phyloP scores from a whole-genome alignment of 1,140 invertebrate species.

The Aricia agestis region DNA sequence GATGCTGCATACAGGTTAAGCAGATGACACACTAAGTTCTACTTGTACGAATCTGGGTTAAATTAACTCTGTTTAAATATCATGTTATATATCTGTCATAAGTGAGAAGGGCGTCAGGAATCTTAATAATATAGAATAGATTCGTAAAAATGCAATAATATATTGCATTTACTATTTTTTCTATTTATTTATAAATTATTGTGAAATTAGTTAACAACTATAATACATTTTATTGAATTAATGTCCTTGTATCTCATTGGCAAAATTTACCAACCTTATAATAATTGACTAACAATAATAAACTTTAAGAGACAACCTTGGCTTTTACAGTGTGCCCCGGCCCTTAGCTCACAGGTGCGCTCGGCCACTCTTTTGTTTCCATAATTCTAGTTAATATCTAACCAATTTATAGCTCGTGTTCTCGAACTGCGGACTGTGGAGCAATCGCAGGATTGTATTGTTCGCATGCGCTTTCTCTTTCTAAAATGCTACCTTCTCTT shows the following conservation, averaged over 20 bases:
- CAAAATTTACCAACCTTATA: too few relatives aligned
- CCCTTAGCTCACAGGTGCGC: constrained; percentile 30
- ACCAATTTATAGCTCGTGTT: constrained; percentile 30
- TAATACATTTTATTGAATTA: too few relatives aligned
- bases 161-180: too few relatives aligned
- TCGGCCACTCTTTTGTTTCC: constrained; percentile 36
- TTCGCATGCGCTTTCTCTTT: neutral
- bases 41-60: too few relatives aligned
- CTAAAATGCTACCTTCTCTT: neutral
- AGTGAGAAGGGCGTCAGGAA: too few relatives aligned
- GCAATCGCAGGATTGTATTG: constrained; percentile 6
- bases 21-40: constrained; percentile 13
- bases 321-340: constrained; percentile 6
- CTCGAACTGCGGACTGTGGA: neutral
- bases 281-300: neutral
- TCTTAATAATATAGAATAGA: too few relatives aligned
- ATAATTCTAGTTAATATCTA: constrained; percentile 39
- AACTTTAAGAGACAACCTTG: neutral
- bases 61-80: too few relatives aligned
- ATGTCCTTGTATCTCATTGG: too few relatives aligned
- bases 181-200: too few relatives aligned
- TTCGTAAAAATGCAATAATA: too few relatives aligned
- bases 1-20: constrained; percentile 37
- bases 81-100: too few relatives aligned
- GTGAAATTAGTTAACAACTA: too few relatives aligned